phyloP scores from a whole-genome alignment of 2,113 vertebrate genomes.

The Meriones unguiculatus region DNA sequence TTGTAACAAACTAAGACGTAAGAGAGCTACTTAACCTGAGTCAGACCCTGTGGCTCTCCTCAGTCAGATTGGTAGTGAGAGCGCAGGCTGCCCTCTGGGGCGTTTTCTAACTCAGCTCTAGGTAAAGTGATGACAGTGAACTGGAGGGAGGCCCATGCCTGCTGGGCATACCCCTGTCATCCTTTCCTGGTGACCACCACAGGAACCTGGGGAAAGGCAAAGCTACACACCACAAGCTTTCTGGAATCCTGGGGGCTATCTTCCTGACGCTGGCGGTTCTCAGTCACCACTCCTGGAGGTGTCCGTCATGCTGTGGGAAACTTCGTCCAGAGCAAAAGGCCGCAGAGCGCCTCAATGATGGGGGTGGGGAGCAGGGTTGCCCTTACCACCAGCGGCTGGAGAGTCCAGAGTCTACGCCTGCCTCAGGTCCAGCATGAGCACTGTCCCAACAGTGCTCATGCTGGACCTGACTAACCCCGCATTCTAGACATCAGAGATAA shows the following conservation, averaged over 20 bases:
- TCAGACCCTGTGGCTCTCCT: neutral
- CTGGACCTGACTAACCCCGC: neutral
- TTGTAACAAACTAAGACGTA: neutral
- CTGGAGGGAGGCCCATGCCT: neutral
- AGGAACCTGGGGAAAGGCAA: neutral
- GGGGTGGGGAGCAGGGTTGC: accelerated
- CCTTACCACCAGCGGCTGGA: neutral
- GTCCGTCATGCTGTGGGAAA: neutral
- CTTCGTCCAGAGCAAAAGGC: neutral
- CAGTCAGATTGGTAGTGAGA: neutral
- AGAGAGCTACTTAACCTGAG: neutral
- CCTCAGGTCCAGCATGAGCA: neutral
- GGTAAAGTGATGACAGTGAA: neutral
- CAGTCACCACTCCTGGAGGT: neutral
- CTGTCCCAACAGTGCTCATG: too few species aligned
- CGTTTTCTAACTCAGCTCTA: neutral
- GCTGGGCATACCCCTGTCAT: neutral
- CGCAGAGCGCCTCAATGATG: neutral
- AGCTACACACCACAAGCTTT: neutral
- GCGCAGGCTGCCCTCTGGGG: neutral
- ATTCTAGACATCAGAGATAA: neutral
- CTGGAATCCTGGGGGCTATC: neutral
- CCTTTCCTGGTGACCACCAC: neutral
- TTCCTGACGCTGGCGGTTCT: neutral
- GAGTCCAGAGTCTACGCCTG: neutral